Evolutionary conservation across 2,113 vertebrate genomes (phyloP).

Genomic region (Monopterus albus): DNA sequence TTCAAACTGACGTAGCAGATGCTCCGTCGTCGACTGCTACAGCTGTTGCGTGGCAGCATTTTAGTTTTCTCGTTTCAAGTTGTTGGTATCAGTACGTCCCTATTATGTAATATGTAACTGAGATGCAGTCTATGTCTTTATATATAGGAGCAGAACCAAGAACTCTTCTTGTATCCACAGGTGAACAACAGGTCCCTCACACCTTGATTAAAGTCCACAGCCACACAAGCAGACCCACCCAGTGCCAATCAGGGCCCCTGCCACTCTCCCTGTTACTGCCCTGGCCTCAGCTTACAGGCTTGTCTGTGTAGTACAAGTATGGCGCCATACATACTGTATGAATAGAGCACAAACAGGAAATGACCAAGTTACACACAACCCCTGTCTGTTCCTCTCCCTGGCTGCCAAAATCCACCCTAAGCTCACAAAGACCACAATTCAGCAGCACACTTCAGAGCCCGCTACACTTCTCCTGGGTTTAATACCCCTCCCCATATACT

Average conservation of each 20-base stretch:
- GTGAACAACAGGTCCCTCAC: slow-evolving; percentile 43
- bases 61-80: too few relatives aligned
- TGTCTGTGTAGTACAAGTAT: slow-evolving; percentile 47
- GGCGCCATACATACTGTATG: slow-evolving; percentile 61
- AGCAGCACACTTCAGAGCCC: slow-evolving; percentile 64
- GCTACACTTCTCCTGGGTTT: slow-evolving; percentile 60
- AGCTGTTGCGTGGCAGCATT: too few relatives aligned
- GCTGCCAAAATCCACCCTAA: slow-evolving; percentile 69
- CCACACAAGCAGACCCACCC: slow-evolving; percentile 47
- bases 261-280: slow-evolving; percentile 31
- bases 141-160: neutral
- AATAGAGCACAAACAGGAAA: slow-evolving; percentile 63
- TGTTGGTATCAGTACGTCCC: too few relatives aligned
- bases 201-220: slow-evolving; percentile 59
- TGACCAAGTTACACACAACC: slow-evolving; percentile 78
- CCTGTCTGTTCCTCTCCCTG: slow-evolving; percentile 66
- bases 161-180: neutral
- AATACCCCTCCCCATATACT: slow-evolving; percentile 53
- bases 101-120: too few relatives aligned
- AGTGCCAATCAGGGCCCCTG: slow-evolving; percentile 35
- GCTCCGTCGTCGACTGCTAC: too few relatives aligned
- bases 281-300: slow-evolving; percentile 43
- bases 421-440: slow-evolving; percentile 82
- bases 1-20: too few relatives aligned
- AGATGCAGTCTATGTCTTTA: too few relatives aligned